Evolutionary conservation across 2,888 invertebrate genomes (phyloP), one percentile per base, ranked within the genome.

Genomic region (Leptopilina syphax): DNA sequence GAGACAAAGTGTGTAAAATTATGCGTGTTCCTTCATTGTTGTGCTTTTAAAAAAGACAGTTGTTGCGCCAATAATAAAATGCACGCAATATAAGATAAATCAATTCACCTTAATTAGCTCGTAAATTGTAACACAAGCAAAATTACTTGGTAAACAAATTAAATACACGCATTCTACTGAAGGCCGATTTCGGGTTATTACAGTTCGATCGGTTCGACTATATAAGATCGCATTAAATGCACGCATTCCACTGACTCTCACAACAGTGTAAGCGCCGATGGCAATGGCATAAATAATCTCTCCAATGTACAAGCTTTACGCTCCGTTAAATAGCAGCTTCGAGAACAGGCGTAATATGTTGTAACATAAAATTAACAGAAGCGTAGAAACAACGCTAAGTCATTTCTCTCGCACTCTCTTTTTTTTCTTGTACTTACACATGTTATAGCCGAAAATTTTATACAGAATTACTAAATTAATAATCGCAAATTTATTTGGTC

Each of bases 221-320:
- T 34, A 54, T 57, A 73, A 73, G 57, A 73, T 73, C 54, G 70
- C 54, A 73, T 73, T 73, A 73, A 73, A 73, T 34, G n/a, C 73
- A 73, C 73, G 57, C 54, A 57, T 73, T 73, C 57, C 73, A 27
- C 73, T 73, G n/a, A 50, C 12, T 50, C 50, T 50, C 50, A 3
- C 50, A 10, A 27, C 73, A 57, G 73, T 73, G 57, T 57, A 73
- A 73, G 54, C 34, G 73, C 73, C 34, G 73, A 73, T 73, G 41
- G 73, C 57, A 57, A 73, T 73, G 73, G 57, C 73, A 73, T 73
- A 73, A 73, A 73, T 73, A 73, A 73, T 73, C 57, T 73, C 27
- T 73, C 41, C 57, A 73, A 57, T 34, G 73, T 57, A 73, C 73
- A 73, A 73, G 73, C 57, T 73, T 73, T 57, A 73, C 57, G 73